Conservation (phyloP, 2,888 invertebrate genomes). For the Heterodera filipjevi region DNA sequence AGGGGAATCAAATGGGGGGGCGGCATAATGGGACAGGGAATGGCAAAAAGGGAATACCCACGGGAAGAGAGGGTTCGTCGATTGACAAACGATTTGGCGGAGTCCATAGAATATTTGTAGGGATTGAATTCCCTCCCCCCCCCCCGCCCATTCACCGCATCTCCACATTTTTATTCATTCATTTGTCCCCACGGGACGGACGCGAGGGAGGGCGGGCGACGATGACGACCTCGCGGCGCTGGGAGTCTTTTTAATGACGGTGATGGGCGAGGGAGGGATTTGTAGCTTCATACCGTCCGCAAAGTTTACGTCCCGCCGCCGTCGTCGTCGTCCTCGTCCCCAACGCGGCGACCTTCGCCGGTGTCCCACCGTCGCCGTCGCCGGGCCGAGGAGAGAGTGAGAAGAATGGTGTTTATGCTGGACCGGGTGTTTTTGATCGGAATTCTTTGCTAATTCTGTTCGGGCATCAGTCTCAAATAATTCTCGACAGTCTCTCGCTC, state of each 20-base stretch:
- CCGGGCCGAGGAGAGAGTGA: too few relatives aligned
- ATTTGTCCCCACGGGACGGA: background rate
- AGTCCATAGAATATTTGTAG: conserved; percentile 51
- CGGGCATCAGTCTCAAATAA: too few relatives aligned
- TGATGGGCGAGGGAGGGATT: background rate
- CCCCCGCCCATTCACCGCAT: conserved; percentile 49
- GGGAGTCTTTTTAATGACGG: background rate
- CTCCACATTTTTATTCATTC: conserved; percentile 50
- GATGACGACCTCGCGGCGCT: background rate
- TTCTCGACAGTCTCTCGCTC: too few relatives aligned
- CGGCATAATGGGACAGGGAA: too few relatives aligned
- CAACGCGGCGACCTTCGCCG: background rate
- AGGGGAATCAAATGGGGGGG: too few relatives aligned
- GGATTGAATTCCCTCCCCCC: background rate
- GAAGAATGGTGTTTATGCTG: too few relatives aligned
- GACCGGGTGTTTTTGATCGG: too few relatives aligned
- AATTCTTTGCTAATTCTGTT: too few relatives aligned
- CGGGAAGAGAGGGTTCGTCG: conserved; percentile 45
- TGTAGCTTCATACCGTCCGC: background rate
- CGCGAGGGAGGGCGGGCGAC: too few relatives aligned
- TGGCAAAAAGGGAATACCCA: conserved; percentile 45
- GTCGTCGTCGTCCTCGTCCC: background rate
- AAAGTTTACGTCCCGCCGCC: too few relatives aligned
- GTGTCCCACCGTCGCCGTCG: background rate
- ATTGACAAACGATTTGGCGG: conserved; percentile 48